Evolutionary conservation across 1,140 invertebrate species (phyloP), one percentile per base, ranked within the genome.

Genomic region (Himalopsyche phryganea): DNA sequence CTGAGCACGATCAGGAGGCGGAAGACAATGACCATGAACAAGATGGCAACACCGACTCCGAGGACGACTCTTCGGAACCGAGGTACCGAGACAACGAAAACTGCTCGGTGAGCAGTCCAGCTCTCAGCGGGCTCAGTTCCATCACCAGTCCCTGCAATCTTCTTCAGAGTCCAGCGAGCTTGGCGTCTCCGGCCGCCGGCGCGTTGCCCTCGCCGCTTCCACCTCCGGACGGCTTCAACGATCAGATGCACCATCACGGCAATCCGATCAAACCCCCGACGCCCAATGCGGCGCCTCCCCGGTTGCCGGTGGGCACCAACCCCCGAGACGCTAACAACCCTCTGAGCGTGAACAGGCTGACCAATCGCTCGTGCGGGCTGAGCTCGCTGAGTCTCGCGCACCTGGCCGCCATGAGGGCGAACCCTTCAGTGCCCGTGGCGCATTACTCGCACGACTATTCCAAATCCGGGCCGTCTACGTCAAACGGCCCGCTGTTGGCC

Each of bases 261-360:
- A 32, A 58, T 20, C 20, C 46, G 14, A 2, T 78, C 54, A 79
- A 77, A 42, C 75, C 77, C 6, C 76, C 77, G 38, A 74, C 78
- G 59, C 72, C 75, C 32, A 68, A 68, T 61, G 68, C 62, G 49
- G 72, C 68, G 35, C 77, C 78, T 32, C 78, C 76, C 14, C 80
- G 89, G 36, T 85, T 90, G 71, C 91, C 91, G 14, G 90, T 94
- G 33, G 91, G 91, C 50, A 91, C 91, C 7, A 93, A 94, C 75
- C 91, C 91, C 9, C 85, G 91, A 65, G 91, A 93, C 78, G 88
- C 90, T 53, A 94, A 94, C 76, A 94, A 94, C 80, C 91, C 91
- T 17, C 78, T 93, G 18, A 92, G 89, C 73, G 90, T 94, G 28
- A 92, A 92, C 67, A 89, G 91, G 74, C 75, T 93, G 57, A 92